These are phyloP conservation scores for Pilophorus perplexus DNA, from an alignment of 2,888 invertebrate genomes.

Conservation along the genomic window DNA sequence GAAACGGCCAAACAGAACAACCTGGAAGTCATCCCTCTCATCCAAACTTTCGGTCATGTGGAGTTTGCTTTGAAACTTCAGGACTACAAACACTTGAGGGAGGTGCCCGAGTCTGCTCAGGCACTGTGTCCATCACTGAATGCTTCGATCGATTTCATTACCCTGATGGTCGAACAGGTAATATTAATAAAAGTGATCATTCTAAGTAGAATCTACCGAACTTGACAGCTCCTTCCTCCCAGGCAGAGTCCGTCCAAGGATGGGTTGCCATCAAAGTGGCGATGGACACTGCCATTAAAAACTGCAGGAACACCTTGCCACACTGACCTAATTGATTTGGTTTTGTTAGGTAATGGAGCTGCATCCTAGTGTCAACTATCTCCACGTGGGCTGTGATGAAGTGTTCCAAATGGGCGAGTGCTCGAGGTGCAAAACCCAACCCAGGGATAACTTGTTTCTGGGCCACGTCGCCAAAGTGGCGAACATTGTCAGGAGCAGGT, in stretches of 20 bases:
- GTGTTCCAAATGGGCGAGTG: slow-evolving; percentile 71
- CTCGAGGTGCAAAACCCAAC: slow-evolving; percentile 57
- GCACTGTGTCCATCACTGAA: slow-evolving; percentile 70
- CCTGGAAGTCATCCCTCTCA: slow-evolving; percentile 68
- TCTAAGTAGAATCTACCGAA: background rate
- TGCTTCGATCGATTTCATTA: slow-evolving; percentile 61
- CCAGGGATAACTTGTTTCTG: slow-evolving; percentile 61
- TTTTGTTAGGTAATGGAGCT: slow-evolving; percentile 52
- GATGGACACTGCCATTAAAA: background rate
- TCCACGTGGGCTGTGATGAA: slow-evolving; percentile 75
- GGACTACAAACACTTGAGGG: slow-evolving; percentile 63
- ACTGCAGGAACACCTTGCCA: background rate
- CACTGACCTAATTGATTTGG: background rate
- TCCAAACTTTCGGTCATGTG: slow-evolving; percentile 75
- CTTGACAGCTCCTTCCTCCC: no score
- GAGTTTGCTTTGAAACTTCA: slow-evolving; percentile 68
- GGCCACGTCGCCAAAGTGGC: slow-evolving; percentile 63
- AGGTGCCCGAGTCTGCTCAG: slow-evolving; percentile 65
- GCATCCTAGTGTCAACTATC: slow-evolving; percentile 53
- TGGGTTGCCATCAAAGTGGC: no score
- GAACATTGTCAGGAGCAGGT: slow-evolving; percentile 59
- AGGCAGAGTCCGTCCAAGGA: background rate
- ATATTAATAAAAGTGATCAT: no score
- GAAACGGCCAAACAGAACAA: slow-evolving; percentile 58
- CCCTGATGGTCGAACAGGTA: slow-evolving; percentile 69